Percentiles rank a stretch among this genome's conserved stretches.
phyloP scores from a whole-genome alignment of 2,113 vertebrate species.

The Lipotes vexillifer region DNA sequence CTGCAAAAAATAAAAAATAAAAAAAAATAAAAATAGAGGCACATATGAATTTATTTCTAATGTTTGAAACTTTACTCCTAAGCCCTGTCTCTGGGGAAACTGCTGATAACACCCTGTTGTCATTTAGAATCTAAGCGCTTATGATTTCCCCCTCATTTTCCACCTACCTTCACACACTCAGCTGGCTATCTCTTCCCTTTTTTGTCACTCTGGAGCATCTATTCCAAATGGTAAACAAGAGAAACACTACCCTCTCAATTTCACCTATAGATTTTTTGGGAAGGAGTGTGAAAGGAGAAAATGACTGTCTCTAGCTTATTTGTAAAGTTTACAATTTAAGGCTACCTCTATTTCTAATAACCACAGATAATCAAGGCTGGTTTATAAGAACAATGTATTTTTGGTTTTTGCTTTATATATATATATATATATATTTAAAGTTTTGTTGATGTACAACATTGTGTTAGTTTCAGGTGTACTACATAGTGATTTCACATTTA shows the following conservation, averaged over 20 bases:
- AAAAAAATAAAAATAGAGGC: background rate
- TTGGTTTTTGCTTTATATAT: background rate
- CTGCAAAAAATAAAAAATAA: no score
- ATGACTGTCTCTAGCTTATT: background rate
- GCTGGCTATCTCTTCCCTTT: background rate
- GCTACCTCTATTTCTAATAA: constrained; percentile 3
- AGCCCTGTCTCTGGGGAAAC: background rate
- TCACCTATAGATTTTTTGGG: background rate
- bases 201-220: background rate
- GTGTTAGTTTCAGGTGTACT: background rate
- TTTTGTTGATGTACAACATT: background rate
- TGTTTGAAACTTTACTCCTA: background rate
- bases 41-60: background rate
- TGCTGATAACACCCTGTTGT: background rate
- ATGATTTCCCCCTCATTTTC: background rate
- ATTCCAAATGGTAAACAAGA: background rate
- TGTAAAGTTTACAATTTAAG: constrained; percentile 1
- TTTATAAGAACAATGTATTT: background rate
- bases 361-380: background rate
- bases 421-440: background rate
- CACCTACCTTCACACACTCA: background rate
- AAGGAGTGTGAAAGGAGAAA: background rate
- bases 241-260: background rate
- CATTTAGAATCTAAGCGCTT: background rate
- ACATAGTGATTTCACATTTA: background rate